Conservation (phyloP, 2,113 vertebrate species). For the Danionella cerebrum region DNA sequence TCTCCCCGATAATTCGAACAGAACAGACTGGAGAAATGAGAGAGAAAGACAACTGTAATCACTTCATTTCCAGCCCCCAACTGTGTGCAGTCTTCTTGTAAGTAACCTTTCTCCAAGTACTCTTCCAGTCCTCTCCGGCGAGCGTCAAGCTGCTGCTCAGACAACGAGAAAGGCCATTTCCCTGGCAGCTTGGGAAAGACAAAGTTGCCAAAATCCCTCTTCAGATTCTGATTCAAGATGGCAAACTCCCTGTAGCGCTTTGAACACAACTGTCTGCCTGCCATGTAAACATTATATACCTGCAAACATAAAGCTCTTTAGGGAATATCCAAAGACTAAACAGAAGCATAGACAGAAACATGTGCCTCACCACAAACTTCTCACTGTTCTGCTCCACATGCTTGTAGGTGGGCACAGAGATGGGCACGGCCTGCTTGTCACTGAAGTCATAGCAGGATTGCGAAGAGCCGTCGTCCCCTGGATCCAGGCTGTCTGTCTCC, state of each 20-base stretch:
- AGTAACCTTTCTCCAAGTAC: conserved; percentile 93
- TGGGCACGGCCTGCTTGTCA: conserved; percentile 94
- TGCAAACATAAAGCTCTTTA: conserved; percentile 34
- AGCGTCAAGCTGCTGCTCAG: conserved; percentile 89
- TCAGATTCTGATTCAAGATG: conserved; percentile 92
- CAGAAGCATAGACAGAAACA: background rate
- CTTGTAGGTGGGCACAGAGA: conserved; percentile 94
- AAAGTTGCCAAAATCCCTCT: conserved; percentile 89
- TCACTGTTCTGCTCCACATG: conserved; percentile 93
- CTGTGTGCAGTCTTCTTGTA: background rate
- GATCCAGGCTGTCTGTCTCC: conserved; percentile 86
- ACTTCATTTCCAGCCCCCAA: background rate
- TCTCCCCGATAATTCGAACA: conserved; percentile 92
- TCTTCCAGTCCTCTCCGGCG: conserved; percentile 89
- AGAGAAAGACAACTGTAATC: background rate
- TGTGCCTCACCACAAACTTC: conserved; percentile 94
- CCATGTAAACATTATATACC: conserved; percentile 98
- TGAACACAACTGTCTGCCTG: conserved; percentile 88
- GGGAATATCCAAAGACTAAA: background rate
- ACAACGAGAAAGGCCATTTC: conserved; percentile 94
- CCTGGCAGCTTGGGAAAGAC: conserved; percentile 92
- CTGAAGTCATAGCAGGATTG: conserved; percentile 94
- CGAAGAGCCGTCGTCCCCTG: conserved; percentile 79
- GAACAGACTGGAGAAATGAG: conserved; percentile 75
- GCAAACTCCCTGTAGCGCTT: conserved; percentile 93